Evolutionary conservation across 1,140 invertebrate species (phyloP).

Genomic region (Heterodera carotae): DNA sequence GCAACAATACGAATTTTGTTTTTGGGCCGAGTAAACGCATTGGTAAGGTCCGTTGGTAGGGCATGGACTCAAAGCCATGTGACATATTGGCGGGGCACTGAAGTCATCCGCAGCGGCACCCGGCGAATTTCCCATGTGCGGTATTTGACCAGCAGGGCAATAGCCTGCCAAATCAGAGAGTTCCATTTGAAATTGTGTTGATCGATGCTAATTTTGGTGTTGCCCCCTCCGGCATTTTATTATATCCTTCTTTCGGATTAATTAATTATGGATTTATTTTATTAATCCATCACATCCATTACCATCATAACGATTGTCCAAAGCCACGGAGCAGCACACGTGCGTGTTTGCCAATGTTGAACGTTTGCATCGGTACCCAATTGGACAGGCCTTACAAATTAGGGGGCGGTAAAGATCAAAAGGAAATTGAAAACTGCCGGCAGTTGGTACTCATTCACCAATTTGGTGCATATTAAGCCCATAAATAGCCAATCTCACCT

Average conservation of each 20-base stretch:
- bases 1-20: conserved; percentile 64
- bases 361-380: conserved; percentile 55
- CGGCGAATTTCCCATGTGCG: conserved; percentile 49
- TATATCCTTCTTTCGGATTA: too few species aligned
- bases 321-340: conserved; percentile 53
- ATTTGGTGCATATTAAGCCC: too few species aligned
- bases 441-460: too few species aligned
- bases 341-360: conserved; percentile 57
- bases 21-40: conserved; percentile 63
- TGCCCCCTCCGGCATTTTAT: too few species aligned
- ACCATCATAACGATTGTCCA: conserved; percentile 54
- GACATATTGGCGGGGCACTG: conserved; percentile 55
- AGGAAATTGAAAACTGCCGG: too few species aligned
- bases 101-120: conserved; percentile 17
- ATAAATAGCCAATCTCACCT: neutral
- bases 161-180: conserved; percentile 42
- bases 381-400: conserved; percentile 34
- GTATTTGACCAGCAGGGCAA: conserved; percentile 60
- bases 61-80: conserved; percentile 61
- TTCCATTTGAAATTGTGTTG: too few species aligned
- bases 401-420: neutral
- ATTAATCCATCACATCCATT: too few species aligned
- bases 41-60: conserved; percentile 61
- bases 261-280: too few species aligned
- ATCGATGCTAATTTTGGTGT: too few species aligned